Conservation (phyloP, 2,797 vertebrate species). For the Lagocephalus sceleratus region DNA sequence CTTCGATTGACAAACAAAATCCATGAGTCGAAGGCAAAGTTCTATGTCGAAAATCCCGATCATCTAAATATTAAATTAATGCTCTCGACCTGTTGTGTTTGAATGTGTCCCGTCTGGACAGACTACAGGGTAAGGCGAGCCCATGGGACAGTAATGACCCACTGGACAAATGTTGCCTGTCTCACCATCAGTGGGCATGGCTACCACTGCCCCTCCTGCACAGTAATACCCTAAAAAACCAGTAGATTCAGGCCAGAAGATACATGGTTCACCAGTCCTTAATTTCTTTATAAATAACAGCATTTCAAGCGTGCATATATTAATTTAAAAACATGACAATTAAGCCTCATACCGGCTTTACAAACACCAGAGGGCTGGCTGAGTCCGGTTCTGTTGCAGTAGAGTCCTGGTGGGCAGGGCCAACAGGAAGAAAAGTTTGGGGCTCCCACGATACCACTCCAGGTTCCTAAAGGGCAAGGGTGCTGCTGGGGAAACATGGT, state of each 20-base stretch:
- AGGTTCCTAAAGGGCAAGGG: slow-evolving; percentile 84
- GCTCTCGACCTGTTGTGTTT: slow-evolving; percentile 78
- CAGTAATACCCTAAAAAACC: slow-evolving; percentile 86
- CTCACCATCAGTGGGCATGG: slow-evolving; percentile 71
- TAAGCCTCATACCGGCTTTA: slow-evolving; percentile 68
- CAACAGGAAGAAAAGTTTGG: slow-evolving; percentile 76
- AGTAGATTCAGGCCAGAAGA: no score
- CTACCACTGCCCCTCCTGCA: slow-evolving; percentile 65
- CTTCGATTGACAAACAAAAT: slow-evolving; percentile 46
- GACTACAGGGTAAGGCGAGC: slow-evolving; percentile 65
- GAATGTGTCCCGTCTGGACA: slow-evolving; percentile 78
- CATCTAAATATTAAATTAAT: not conserved
- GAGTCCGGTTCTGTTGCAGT: slow-evolving; percentile 80
- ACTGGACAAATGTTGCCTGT: slow-evolving; percentile 77
- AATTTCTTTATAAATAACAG: not conserved
- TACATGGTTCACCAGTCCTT: not conserved
- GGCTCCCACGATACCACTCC: slow-evolving; percentile 79
- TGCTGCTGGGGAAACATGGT: slow-evolving; percentile 73
- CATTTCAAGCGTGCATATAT: not conserved
- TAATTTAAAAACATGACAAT: not conserved
- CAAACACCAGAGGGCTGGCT: slow-evolving; percentile 77
- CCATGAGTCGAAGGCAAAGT: not conserved
- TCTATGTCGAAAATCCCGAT: not conserved
- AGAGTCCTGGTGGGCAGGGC: slow-evolving; percentile 80
- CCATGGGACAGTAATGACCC: slow-evolving; percentile 77